Conservation (phyloP, 1,140 invertebrate genomes). For the Drosophila teissieri region DNA sequence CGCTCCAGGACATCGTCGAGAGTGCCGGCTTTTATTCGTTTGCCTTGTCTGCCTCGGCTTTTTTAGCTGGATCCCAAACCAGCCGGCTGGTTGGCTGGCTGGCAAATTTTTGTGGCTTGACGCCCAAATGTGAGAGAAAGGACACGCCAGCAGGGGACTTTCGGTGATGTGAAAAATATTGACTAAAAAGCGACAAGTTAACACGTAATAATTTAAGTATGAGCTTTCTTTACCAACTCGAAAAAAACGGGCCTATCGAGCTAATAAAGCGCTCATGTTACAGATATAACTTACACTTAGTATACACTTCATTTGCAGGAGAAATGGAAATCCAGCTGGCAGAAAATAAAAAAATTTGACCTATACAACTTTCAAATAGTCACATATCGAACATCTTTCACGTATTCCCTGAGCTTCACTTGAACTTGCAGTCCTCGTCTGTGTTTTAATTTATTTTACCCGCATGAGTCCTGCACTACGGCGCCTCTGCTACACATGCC, state of each 20-base stretch:
- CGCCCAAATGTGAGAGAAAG: slow-evolving; percentile 9
- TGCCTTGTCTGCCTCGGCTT: slow-evolving; percentile 37
- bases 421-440: slow-evolving; percentile 48
- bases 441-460: slow-evolving; percentile 32
- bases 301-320: background rate
- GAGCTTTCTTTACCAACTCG: background rate
- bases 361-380: background rate
- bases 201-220: background rate
- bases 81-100: slow-evolving; percentile 2
- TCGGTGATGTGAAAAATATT: slow-evolving; percentile 17
- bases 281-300: background rate
- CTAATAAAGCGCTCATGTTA: background rate
- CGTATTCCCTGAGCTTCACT: background rate
- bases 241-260: background rate
- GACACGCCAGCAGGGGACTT: background rate
- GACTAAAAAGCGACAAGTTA: slow-evolving; percentile 32
- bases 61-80: slow-evolving; percentile 32
- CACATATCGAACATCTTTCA: background rate
- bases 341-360: no score
- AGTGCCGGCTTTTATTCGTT: slow-evolving; percentile 48
- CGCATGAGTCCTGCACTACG: background rate
- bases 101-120: slow-evolving; percentile 25
- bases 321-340: no score
- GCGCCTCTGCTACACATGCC: slow-evolving; percentile 29
- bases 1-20: slow-evolving; percentile 48